Percentiles rank a stretch among this genome's conserved stretches.
These are phyloP conservation scores for Orcinus orca DNA, from an alignment of 2,113 vertebrate genomes.

Conservation along the genomic window DNA sequence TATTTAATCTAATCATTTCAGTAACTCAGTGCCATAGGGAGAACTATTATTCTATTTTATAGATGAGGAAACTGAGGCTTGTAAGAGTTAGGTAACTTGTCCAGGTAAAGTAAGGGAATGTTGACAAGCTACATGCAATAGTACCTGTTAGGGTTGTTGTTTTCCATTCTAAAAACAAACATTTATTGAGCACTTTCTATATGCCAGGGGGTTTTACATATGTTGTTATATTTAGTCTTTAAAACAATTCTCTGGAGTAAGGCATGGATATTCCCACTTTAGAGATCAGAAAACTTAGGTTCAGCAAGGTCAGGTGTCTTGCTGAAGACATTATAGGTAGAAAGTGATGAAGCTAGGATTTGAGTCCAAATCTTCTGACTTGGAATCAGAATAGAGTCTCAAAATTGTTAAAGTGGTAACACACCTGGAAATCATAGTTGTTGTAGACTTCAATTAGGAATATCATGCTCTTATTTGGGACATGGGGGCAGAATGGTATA, in stretches of 20 bases:
- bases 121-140: background rate
- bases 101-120: background rate
- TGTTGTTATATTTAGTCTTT: background rate
- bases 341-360: background rate
- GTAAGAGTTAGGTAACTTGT: background rate
- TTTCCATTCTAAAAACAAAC: background rate
- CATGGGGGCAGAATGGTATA: background rate
- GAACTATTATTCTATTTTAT: background rate
- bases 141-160: background rate
- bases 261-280: background rate
- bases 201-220: background rate
- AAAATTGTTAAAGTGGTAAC: background rate
- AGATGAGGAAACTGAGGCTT: background rate
- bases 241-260: background rate
- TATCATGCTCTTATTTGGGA: background rate
- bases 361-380: background rate
- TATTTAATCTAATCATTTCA: background rate
- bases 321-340: background rate
- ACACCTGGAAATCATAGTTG: background rate
- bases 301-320: background rate
- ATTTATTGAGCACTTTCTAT: background rate
- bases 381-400: background rate
- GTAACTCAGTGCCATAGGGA: background rate
- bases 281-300: background rate
- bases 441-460: background rate